A percentile compares a stretch with the other conserved stretches of the same genome.
Conservation (phyloP, 2,888 invertebrate species). For the Pycnomerus fuliginosus region DNA sequence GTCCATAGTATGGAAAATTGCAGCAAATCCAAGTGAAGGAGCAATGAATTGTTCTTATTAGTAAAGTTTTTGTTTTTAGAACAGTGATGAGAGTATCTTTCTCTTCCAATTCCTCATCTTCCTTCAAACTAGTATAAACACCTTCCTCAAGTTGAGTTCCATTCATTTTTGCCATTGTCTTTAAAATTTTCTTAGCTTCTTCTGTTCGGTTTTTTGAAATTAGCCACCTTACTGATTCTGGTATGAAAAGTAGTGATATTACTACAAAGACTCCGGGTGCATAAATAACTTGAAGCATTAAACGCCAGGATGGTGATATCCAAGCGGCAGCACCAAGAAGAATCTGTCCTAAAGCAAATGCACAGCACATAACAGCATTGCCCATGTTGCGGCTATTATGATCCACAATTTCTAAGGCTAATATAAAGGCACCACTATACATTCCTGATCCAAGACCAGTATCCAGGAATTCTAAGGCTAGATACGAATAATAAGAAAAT, state of each 20-base stretch:
- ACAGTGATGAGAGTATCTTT: slow-evolving; percentile 48
- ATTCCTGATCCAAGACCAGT: slow-evolving; percentile 66
- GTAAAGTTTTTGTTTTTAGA: slow-evolving; percentile 55
- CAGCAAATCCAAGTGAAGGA: slow-evolving; percentile 74
- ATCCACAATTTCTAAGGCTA: slow-evolving; percentile 72
- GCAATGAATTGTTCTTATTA: slow-evolving; percentile 61
- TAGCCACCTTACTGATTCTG: slow-evolving; percentile 75
- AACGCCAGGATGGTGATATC: slow-evolving; percentile 64
- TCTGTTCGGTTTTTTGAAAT: slow-evolving; percentile 59
- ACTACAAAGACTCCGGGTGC: slow-evolving; percentile 68
- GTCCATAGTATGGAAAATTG: slow-evolving; percentile 75
- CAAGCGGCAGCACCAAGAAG: slow-evolving; percentile 65
- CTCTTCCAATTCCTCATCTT: slow-evolving; percentile 20
- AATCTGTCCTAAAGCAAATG: slow-evolving; percentile 66
- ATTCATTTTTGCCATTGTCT: slow-evolving; percentile 63
- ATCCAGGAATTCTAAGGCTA: slow-evolving; percentile 67
- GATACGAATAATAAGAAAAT: slow-evolving; percentile 65
- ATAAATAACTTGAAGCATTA: slow-evolving; percentile 61
- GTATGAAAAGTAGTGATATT: slow-evolving; percentile 63
- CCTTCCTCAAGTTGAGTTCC: slow-evolving; percentile 58
- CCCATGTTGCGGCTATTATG: slow-evolving; percentile 67
- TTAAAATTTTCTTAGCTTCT: slow-evolving; percentile 58
- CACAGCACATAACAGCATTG: slow-evolving; percentile 65
- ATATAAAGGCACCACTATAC: slow-evolving; percentile 68
- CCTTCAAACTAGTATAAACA: slow-evolving; percentile 53